Base-by-base conservation (phyloP, 2,888 invertebrate species). In the Halictus quadricinctus region DNA sequence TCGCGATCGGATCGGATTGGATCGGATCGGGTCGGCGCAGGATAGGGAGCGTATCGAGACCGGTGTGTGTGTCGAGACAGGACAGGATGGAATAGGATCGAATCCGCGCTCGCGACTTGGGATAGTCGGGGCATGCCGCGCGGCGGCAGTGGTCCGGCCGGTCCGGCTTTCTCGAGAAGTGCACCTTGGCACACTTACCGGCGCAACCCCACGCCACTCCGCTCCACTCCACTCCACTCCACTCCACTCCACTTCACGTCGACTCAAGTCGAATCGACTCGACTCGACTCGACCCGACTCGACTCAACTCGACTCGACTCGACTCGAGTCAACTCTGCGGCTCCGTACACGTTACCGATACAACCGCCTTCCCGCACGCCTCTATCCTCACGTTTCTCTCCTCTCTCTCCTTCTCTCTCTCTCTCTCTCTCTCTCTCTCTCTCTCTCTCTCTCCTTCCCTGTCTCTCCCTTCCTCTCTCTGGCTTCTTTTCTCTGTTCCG, bases 161-260 rank as follows among this genome's bases (percentile, higher is more conserved):
- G 94, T 94, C 93, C 94, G 93, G 94, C 94, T 94, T 94, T 94
- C 94, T 94, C 94, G 93, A 94, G 94, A 94, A 91, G 94, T 94
- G 94, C 93, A 94, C 94, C 94, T 94, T 94, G 94, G 94, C 94
- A 94, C 93, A 94, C 94, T 94, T 94, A 92, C 88, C 79, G 92
- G 89, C 88, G 87, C 92, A 92, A 92, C 93, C 91, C 93, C 91
- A 92, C 92, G 91, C 75, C 76, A 76, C 83, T 43, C 87, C 75
- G 79, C 85, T 77, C 73, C 79, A 81, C 87, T 79, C 81, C 66
- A 78, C 78, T 82, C 79, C 79, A 76, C 78, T 80, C 36, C 36
- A 76, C 78, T 80, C 36, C 36, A 36, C 36, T 36, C 36, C 36
- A 36, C 36, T 36, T 48, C 48, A 75, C 85, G 10, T 54, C 73